phyloP scores from a whole-genome alignment of 2,797 vertebrate genomes.

The Aeoliscus strigatus region DNA sequence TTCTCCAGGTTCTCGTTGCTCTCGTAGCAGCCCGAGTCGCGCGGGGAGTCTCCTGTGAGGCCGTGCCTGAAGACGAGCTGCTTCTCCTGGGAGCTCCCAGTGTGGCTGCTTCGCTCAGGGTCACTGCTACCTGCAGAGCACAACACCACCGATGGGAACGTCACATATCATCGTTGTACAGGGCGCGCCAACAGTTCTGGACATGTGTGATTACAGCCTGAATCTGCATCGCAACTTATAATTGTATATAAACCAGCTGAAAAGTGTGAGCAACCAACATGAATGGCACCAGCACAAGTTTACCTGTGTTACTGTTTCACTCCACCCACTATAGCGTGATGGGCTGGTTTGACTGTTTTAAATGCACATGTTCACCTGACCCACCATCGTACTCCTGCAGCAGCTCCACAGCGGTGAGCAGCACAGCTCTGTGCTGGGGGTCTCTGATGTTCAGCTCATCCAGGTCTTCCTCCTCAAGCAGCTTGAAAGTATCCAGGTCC shows the following conservation, averaged over 20 bases:
- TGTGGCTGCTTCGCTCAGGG: conserved; percentile 67
- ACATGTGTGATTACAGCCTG: too few species aligned
- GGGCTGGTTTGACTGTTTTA: too few species aligned
- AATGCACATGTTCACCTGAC: conserved; percentile 50
- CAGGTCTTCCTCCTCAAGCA: conserved; percentile 94
- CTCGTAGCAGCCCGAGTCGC: conserved; percentile 96
- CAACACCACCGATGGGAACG: conserved; percentile 29
- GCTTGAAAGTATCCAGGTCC: conserved; percentile 94
- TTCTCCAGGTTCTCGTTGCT: conserved; percentile 93
- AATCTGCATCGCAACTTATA: too few species aligned
- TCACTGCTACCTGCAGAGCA: conserved; percentile 86
- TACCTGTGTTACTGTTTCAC: too few species aligned
- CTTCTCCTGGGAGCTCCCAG: conserved; percentile 84
- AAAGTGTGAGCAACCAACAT: too few species aligned
- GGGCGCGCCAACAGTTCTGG: too few species aligned
- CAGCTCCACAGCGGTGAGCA: conserved; percentile 91
- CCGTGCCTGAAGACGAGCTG: conserved; percentile 79
- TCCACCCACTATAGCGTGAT: too few species aligned
- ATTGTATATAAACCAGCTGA: too few species aligned
- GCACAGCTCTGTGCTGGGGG: conserved; percentile 88
- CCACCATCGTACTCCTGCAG: conserved; percentile 89
- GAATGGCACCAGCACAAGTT: too few species aligned
- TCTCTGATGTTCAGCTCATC: conserved; percentile 93
- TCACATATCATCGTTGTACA: too few species aligned
- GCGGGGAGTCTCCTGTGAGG: conserved; percentile 82